Evolutionary conservation across 2,797 vertebrate genomes (phyloP), one percentile per base, ranked within the genome.

Genomic region (Poeciliopsis infans): DNA sequence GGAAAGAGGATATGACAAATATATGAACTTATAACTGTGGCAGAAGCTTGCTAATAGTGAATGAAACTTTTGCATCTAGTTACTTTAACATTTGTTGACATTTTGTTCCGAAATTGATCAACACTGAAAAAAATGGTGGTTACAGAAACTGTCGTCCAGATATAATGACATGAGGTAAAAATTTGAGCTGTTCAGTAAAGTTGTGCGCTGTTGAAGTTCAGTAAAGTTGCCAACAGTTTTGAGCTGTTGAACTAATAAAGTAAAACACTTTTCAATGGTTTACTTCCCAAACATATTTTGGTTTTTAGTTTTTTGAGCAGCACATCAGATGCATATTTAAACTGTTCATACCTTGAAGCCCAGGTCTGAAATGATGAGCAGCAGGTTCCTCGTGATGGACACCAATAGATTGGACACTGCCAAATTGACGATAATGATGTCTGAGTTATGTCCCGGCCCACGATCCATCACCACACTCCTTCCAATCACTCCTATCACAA

Each of bases 351-450:
- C 96, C 95, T 95, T 49, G 0, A 95, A 31, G 71, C 95, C 95
- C 4, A 90, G 53, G 80, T 96, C 95, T 8, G 95, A 93, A 73
- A 95, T 85, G 82, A 96, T 78, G 16, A 96, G 91, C 74, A 96
- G 77, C 0, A 83, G 73, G 87, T 96, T 97, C 81, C 95, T 95
- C 69, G 92, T 31, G 69, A 95, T 10, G 0, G 95, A 96, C 77
- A 97, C 92, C 84, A 97, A 87, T 79, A 97, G 85, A 83, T 95
- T 96, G 28, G 95, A 95, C 53, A 95, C 59, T 0, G 96, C 94
- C 94, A 97, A 94, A 93, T 97, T 96, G 12, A 95, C 83, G 43
- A 97, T 94, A 66, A 97, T 96, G 79, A 96, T 91, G 75, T 97
- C 96, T 0, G 96, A 96, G 85, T 90, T 94, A 0, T 90, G 92